Base-by-base conservation (phyloP, 1,140 invertebrate genomes). In the Euwallacea similis region DNA sequence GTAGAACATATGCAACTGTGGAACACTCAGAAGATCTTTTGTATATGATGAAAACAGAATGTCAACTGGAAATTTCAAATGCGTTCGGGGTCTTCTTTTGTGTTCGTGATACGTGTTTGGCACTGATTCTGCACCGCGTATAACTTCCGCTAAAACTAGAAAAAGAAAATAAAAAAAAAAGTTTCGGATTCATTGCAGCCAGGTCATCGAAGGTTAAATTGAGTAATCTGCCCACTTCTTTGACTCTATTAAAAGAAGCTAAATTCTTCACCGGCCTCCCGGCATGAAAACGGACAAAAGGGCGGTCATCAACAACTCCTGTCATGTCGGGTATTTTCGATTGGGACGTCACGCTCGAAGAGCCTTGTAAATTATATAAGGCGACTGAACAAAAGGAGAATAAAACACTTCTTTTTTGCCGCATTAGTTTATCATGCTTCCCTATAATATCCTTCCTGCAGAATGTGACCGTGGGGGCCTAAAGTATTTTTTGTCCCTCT, bases 1-100 rank as follows among this genome's bases (percentile, higher is more conserved):
- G 55, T 58, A 58, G 55, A 58, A 58, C 15, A 58, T 58, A 58
- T 58, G 55, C 55, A 58, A 58, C 55, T 21, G 6, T 58, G 55
- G 55, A 33, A 58, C 55, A 58, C 21, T 10, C n/a, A n/a, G 21
- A n/a, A 58, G 55, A 58, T 10, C 46, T 11, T 53, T 53, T 53
- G 50, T 53, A 15, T 53, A 53, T 53, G 50, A 53, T 53, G 50
- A 53, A 53, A 53, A 53, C 50, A 7, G 50, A 53, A 53, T 15
- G 50, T 9, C 50, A 53, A 15, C 50, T 11, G 50, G 50, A 53
- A 15, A 53, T 53, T 53, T 8, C 50, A 15, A 53, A 53, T n/a
- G 11, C 15, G 50, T n/a, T 53, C 15, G 50, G 21, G 21, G 21
- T 33, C 21, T 33, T 33, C 21, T 33, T 33, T 33, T 33, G 21